These are phyloP conservation scores for Xylophagus ater DNA, from an alignment of 2,888 invertebrate species.

Conservation along the genomic window DNA sequence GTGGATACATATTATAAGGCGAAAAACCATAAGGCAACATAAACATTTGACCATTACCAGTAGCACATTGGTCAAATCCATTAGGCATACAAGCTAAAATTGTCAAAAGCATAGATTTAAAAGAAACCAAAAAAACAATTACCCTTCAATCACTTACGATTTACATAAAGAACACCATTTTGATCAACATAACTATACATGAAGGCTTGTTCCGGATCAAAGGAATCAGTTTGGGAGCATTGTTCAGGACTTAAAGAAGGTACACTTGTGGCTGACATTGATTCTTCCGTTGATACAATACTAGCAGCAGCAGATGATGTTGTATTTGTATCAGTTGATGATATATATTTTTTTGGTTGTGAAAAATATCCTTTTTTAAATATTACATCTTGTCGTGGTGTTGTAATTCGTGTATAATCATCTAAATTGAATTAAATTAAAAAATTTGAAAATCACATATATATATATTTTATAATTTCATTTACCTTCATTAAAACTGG, in stretches of 20 bases:
- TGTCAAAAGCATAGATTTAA: neutral
- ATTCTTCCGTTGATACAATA: constrained; percentile 20
- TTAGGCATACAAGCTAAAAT: constrained; percentile 17
- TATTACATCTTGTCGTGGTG: constrained; percentile 56
- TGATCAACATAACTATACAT: constrained; percentile 41
- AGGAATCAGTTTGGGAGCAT: constrained; percentile 17
- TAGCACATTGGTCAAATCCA: constrained; percentile 21
- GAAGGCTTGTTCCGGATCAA: constrained; percentile 18
- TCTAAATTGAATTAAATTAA: constrained; percentile 36
- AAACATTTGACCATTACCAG: constrained; percentile 19
- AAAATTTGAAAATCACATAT: neutral
- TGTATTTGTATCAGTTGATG: constrained; percentile 18
- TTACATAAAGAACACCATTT: constrained; percentile 41
- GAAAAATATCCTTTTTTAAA: constrained; percentile 58
- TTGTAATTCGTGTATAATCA: constrained; percentile 58
- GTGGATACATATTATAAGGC: constrained; percentile 18
- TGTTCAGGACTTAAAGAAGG: constrained; percentile 19
- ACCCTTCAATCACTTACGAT: constrained; percentile 38
- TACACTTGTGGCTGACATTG: constrained; percentile 18
- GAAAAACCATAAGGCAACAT: constrained; percentile 21
- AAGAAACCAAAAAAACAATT: no score
- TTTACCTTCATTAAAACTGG: constrained; percentile 19
- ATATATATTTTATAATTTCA: neutral
- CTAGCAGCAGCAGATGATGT: constrained; percentile 20
- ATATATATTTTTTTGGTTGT: constrained; percentile 26